Percentiles rank a stretch among this genome's conserved stretches.
Conservation (phyloP, 2,113 vertebrate species). For the Silurus glanis region DNA sequence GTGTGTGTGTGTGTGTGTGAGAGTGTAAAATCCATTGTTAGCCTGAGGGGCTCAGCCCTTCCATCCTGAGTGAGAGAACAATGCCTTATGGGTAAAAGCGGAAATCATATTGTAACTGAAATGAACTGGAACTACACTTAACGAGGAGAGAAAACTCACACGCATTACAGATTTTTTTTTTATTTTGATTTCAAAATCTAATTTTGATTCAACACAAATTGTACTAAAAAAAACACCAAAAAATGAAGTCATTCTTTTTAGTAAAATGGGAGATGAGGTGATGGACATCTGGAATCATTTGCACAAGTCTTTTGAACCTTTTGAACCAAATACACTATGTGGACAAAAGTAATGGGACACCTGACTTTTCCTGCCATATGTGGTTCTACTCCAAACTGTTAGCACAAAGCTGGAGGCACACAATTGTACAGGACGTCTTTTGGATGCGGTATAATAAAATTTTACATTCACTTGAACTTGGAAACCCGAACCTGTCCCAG, state of each 20-base stretch:
- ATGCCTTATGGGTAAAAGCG: slow-evolving; percentile 41
- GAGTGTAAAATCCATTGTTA: slow-evolving; percentile 42
- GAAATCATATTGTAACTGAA: slow-evolving; percentile 42
- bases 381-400: too few species aligned
- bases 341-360: too few species aligned
- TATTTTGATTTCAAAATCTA: too few species aligned
- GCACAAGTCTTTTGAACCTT: too few species aligned
- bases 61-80: slow-evolving; percentile 43
- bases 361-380: too few species aligned
- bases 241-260: neutral
- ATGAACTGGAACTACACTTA: slow-evolving; percentile 29
- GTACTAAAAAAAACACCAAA: neutral
- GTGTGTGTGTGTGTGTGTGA: slow-evolving; percentile 5
- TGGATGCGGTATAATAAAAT: too few species aligned
- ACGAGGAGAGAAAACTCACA: slow-evolving; percentile 32
- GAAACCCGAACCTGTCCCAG: too few species aligned
- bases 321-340: too few species aligned
- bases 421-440: too few species aligned
- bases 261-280: neutral
- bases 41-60: slow-evolving; percentile 45
- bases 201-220: too few species aligned
- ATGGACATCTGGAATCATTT: neutral
- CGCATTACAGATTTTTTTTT: neutral
- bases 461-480: too few species aligned
- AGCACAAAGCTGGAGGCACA: too few species aligned